Evolutionary conservation across 2,113 vertebrate genomes (phyloP).

Genomic region (Cynoglossus semilaevis): DNA sequence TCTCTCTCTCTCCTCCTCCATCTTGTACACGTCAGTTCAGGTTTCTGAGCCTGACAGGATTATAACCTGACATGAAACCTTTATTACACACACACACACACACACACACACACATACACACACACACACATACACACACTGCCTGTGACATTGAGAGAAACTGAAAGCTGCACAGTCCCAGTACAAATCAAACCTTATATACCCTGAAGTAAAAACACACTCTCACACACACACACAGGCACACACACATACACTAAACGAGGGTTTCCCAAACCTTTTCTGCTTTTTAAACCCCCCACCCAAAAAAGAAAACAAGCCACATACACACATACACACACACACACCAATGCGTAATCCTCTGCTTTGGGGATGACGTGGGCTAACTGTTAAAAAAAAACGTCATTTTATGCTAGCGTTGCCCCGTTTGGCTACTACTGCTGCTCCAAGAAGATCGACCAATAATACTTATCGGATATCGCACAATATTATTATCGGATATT

Average conservation of each 20-base stretch:
- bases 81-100: slow-evolving; percentile 14
- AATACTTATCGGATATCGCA: no score
- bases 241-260: neutral
- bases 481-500: no score
- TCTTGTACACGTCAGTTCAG: slow-evolving; percentile 34
- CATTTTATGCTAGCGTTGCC: no score
- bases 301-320: no score
- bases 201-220: slow-evolving; percentile 11
- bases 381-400: no score
- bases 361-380: no score
- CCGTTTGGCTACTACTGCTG: no score
- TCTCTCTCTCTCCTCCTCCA: slow-evolving; percentile 6
- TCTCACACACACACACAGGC: slow-evolving; percentile 5
- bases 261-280: no score
- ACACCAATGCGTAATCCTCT: no score
- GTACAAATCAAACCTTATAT: slow-evolving; percentile 41
- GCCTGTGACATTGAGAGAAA: slow-evolving; percentile 36
- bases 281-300: no score
- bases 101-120: slow-evolving; percentile 19
- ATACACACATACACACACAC: no score
- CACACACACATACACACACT: slow-evolving; percentile 10
- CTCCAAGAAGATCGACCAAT: no score
- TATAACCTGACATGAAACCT: slow-evolving; percentile 43
- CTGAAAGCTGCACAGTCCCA: slow-evolving; percentile 41
- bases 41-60: slow-evolving; percentile 43